Evolutionary conservation across 1,140 invertebrate genomes (phyloP), one percentile per base, ranked within the genome.

Genomic region (Calosoma granatense): DNA sequence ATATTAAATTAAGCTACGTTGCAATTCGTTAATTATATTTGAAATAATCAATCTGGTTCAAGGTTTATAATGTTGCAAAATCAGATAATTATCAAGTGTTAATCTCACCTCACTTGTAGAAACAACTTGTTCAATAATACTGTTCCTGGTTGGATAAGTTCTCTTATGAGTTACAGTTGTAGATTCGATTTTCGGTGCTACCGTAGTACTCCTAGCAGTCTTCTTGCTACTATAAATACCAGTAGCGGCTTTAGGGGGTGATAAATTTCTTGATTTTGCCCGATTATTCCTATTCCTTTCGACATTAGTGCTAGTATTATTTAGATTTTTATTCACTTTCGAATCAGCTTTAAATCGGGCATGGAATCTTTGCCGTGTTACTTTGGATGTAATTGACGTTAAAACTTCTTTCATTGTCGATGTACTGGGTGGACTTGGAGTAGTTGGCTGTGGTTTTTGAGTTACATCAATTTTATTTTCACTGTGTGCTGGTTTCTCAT

Each of bases 271-370:
- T 47, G 41, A 17, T 17, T 47, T 47, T 12, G 6, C 15, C 41
- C 41, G 9, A 47, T 47, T 11, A 47, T 3, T 47, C 17, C 41
- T 47, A 47, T 47, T 47, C 4, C 41, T 47, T 47, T 47, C 15
- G 3, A 17, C 15, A 12, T 9, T 17, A 12, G 41, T 47, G 4
- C 9, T 12, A 47, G 9, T 47, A 6, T 9, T 36, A 30, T 14
- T 30, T 30, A 30, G 14, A 30, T 30, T 30, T 12, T 47, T 12
- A 47, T 17, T 47, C 6, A 4, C 3, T 47, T 47, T 47, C 6
- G 6, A 11, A 47, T 47, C 51, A 2, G 56, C 51, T 30, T 30
- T 39, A 57, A 59, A 61, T 60, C 61, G 59, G n/a, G 64, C 58
- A 30, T 63, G 60, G 58, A 59, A 64, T 53, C 56, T 59, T 19